phyloP scores from a whole-genome alignment of 2,888 invertebrate species.

The Salpingus planirostris region DNA sequence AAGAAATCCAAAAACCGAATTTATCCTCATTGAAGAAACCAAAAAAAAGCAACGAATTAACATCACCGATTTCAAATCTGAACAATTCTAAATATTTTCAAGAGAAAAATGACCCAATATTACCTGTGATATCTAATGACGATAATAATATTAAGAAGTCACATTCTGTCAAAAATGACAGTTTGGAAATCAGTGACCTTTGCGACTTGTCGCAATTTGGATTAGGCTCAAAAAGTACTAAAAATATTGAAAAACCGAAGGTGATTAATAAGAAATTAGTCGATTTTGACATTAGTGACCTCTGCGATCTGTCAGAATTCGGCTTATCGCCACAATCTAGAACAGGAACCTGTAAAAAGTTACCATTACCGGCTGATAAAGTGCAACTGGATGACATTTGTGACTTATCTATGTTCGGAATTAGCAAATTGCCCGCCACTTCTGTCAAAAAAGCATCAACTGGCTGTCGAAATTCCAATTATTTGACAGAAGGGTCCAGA shows the following conservation, averaged over 20 bases:
- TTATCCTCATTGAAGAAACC: too few relatives aligned
- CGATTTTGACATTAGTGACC: slow-evolving; percentile 12
- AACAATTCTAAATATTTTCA: too few relatives aligned
- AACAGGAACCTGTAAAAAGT: neutral
- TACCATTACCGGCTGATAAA: neutral
- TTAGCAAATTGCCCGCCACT: slow-evolving; percentile 8
- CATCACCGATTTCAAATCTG: too few relatives aligned
- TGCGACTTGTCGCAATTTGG: slow-evolving; percentile 15
- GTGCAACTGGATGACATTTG: slow-evolving; percentile 16
- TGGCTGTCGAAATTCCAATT: slow-evolving; percentile 2
- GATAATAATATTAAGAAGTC: too few relatives aligned
- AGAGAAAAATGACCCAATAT: too few relatives aligned
- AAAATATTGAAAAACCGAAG: neutral
- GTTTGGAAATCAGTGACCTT: slow-evolving; percentile 11
- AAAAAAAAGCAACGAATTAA: too few relatives aligned
- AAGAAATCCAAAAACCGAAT: too few relatives aligned
- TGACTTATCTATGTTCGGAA: slow-evolving; percentile 24
- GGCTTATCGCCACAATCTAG: slow-evolving; percentile 1
- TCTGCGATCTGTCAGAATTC: slow-evolving; percentile 13
- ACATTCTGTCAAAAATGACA: too few relatives aligned
- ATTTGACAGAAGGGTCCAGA: slow-evolving; percentile 4
- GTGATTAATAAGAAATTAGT: slow-evolving; percentile 2
- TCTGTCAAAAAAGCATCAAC: slow-evolving; percentile 2
- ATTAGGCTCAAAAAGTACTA: neutral
- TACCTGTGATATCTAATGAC: too few relatives aligned